A percentile compares a stretch with the other conserved stretches of the same genome.
These are phyloP conservation scores for Caenorhabditis auriculariae DNA, from an alignment of 2,888 invertebrate species.

Conservation along the genomic window DNA sequence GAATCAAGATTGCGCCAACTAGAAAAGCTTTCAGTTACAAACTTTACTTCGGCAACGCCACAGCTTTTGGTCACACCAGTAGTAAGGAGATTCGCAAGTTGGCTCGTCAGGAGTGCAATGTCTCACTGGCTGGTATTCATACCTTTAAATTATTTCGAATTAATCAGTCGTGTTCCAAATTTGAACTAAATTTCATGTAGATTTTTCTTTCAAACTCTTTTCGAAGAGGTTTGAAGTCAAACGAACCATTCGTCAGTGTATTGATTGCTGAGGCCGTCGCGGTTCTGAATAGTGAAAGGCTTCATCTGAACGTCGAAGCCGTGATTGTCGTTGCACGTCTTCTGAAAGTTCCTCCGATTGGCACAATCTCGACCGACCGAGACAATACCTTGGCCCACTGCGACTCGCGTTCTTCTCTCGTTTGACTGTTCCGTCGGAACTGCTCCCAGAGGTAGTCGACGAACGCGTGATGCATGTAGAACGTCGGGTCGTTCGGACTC, in stretches of 20 bases:
- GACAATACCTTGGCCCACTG: constrained; percentile 53
- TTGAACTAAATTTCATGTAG: neutral
- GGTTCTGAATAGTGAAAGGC: constrained; percentile 57
- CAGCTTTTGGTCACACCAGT: constrained; percentile 51
- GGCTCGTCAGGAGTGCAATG: constrained; percentile 47
- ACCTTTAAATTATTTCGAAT: constrained; percentile 33
- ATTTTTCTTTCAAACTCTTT: neutral
- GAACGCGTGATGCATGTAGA: constrained; percentile 62
- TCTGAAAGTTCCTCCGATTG: too few relatives aligned
- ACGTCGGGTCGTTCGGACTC: constrained; percentile 51
- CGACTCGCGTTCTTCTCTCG: constrained; percentile 49
- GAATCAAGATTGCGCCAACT: neutral
- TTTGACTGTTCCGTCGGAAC: constrained; percentile 56
- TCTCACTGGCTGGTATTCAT: constrained; percentile 56
- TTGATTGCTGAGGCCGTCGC: constrained; percentile 59
- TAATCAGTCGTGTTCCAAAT: neutral
- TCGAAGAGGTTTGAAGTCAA: too few relatives aligned
- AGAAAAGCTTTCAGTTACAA: neutral
- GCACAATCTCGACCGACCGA: too few relatives aligned
- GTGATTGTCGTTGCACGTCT: constrained; percentile 55
- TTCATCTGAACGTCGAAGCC: constrained; percentile 57
- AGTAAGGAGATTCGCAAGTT: constrained; percentile 50
- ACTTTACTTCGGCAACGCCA: constrained; percentile 51
- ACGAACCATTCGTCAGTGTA: constrained; percentile 54
- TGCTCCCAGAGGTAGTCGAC: constrained; percentile 62